These are phyloP conservation scores for Lissonota sp. DNA, from an alignment of 2,888 invertebrate species.

Conservation along the genomic window DNA sequence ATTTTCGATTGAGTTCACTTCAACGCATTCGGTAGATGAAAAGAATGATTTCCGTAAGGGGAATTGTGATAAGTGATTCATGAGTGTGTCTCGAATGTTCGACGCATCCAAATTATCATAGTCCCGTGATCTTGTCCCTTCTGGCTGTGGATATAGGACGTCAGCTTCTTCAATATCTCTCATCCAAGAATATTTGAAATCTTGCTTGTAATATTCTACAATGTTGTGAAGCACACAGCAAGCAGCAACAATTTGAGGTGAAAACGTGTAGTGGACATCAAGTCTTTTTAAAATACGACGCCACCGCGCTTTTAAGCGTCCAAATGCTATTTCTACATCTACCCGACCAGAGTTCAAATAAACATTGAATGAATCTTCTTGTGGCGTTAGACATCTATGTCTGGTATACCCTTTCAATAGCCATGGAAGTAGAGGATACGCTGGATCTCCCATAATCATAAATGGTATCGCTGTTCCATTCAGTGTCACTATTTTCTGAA, in stretches of 20 bases:
- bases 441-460: constrained; percentile 68
- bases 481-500: background rate
- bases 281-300: constrained; percentile 67
- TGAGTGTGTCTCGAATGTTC: too few species aligned
- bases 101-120: too few species aligned
- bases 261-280: constrained; percentile 67
- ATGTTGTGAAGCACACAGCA: constrained; percentile 71
- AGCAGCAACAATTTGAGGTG: constrained; percentile 67
- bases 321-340: constrained; percentile 72
- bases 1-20: too few species aligned
- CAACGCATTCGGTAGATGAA: too few species aligned
- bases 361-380: constrained; percentile 70
- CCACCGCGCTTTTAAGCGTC: constrained; percentile 72
- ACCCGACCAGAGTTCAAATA: constrained; percentile 64
- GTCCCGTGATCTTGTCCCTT: constrained; percentile 1
- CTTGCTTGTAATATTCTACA: constrained; percentile 45
- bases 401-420: constrained; percentile 66
- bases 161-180: too few species aligned
- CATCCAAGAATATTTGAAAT: too few species aligned
- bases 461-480: constrained; percentile 44
- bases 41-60: too few species aligned
- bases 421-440: constrained; percentile 69
- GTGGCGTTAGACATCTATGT: constrained; percentile 35
- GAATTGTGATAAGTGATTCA: too few species aligned
- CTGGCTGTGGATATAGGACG: too few species aligned